Percentiles rank a stretch among this genome's conserved stretches.
These are phyloP conservation scores for Himantopus leucocephalus DNA, from an alignment of 2,113 vertebrate genomes.

Conservation along the genomic window DNA sequence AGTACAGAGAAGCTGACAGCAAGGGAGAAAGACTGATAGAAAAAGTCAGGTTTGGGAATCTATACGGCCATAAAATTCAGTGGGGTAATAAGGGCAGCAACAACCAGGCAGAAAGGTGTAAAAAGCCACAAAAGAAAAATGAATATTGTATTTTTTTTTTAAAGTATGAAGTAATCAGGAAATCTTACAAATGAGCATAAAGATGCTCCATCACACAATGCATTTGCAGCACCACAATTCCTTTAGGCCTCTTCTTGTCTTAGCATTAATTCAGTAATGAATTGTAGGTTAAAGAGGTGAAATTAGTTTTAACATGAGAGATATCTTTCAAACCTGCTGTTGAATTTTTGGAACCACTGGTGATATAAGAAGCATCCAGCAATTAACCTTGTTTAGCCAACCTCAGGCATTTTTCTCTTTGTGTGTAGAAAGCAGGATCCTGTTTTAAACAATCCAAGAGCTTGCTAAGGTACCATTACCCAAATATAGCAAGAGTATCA, in stretches of 20 bases:
- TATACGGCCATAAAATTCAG: background rate
- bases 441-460: background rate
- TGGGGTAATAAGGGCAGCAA: background rate
- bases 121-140: background rate
- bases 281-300: background rate
- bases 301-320: background rate
- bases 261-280: background rate
- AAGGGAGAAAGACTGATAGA: background rate
- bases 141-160: background rate
- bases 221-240: background rate
- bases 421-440: background rate
- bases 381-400: background rate
- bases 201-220: background rate
- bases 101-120: background rate
- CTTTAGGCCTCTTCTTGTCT: background rate
- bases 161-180: background rate
- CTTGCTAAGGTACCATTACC: background rate
- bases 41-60: background rate
- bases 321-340: background rate
- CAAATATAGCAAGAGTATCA: background rate
- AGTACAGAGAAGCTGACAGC: background rate
- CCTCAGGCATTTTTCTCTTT: background rate
- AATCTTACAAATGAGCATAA: background rate
- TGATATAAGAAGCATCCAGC: background rate
- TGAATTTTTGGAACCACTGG: background rate